These are phyloP conservation scores for Condylura cristata DNA, from an alignment of 2,113 vertebrate genomes.

Conservation along the genomic window DNA sequence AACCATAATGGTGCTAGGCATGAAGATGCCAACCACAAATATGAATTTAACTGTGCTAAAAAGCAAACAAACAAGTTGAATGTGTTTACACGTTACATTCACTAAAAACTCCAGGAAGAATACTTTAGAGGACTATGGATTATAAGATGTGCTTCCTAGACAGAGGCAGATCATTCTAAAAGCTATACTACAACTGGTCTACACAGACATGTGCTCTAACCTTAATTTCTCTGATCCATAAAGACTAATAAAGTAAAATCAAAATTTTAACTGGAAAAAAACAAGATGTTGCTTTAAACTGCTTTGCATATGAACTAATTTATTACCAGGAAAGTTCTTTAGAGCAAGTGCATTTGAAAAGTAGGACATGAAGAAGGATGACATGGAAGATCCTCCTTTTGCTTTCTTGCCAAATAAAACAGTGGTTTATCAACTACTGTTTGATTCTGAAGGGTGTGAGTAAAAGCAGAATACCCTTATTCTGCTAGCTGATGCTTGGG, in stretches of 20 bases:
- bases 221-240: slow-evolving; percentile 34
- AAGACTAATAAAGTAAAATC: neutral
- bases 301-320: neutral
- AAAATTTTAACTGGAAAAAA: slow-evolving; percentile 21
- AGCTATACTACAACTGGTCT: neutral
- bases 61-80: slow-evolving; percentile 29
- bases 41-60: neutral
- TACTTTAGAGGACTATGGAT: slow-evolving; percentile 27
- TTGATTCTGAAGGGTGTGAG: neutral
- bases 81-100: neutral
- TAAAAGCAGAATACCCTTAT: neutral
- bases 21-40: neutral
- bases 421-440: neutral
- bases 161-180: slow-evolving; percentile 3
- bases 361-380: neutral
- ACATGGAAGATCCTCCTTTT: neutral
- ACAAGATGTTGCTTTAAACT: slow-evolving; percentile 8
- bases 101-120: neutral
- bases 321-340: slow-evolving; percentile 25
- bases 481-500: neutral
- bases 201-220: neutral
- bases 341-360: slow-evolving; percentile 9
- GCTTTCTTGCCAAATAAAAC: neutral
- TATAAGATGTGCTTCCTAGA: slow-evolving; percentile 45
- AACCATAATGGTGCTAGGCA: neutral